Evolutionary conservation across 1,140 invertebrate species (phyloP).

Genomic region (Camponotus vicinus): DNA sequence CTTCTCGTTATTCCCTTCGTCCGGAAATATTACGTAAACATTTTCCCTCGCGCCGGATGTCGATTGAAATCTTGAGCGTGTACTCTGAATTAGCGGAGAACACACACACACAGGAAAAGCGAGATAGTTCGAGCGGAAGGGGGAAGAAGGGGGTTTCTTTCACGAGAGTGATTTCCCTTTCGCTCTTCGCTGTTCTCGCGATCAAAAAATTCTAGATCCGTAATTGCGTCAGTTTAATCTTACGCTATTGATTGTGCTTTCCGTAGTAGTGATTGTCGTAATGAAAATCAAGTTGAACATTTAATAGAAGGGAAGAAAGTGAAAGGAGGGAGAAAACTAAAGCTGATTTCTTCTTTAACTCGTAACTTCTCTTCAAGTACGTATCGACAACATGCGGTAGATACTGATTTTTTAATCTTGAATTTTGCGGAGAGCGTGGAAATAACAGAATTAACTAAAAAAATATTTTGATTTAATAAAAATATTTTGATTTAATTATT

Average conservation of each 20-base stretch:
- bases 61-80: slow-evolving; percentile 2
- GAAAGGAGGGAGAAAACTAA: too few species aligned
- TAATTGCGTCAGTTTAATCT: slow-evolving; percentile 74
- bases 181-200: slow-evolving; percentile 68
- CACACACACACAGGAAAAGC: slow-evolving; percentile 35
- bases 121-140: slow-evolving; percentile 72
- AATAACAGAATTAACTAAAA: not conserved
- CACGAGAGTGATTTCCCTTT: slow-evolving; percentile 71
- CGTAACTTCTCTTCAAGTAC: not conserved
- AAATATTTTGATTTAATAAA: not conserved
- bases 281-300: slow-evolving; percentile 17
- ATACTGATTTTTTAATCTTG: not conserved
- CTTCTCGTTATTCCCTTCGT: not conserved
- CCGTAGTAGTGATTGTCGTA: slow-evolving; percentile 20
- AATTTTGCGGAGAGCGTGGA: not conserved
- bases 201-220: slow-evolving; percentile 67
- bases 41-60: slow-evolving; percentile 31
- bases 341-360: not conserved
- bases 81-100: slow-evolving; percentile 1
- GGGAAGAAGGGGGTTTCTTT: slow-evolving; percentile 59
- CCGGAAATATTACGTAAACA: slow-evolving; percentile 44
- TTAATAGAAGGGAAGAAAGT: not conserved
- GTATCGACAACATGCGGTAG: not conserved
- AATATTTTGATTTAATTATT: slow-evolving; percentile 8
- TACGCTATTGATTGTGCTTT: slow-evolving; percentile 50